A percentile compares a stretch with the other conserved stretches of the same genome.
phyloP scores from a whole-genome alignment of 2,113 vertebrate genomes.

The Corythoichthys haematopterus region DNA sequence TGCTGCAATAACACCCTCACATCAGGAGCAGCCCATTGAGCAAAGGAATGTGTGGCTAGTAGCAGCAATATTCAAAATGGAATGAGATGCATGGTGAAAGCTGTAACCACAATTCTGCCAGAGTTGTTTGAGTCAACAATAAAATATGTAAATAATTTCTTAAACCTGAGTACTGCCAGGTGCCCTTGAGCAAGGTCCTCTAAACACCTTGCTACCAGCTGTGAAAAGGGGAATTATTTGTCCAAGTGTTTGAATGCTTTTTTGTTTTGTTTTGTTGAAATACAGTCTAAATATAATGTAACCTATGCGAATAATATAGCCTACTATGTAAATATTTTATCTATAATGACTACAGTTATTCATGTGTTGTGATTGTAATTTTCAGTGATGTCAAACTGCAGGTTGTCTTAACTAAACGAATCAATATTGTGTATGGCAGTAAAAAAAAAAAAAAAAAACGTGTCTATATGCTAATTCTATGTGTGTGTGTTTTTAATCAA shows the following conservation, averaged over 20 bases:
- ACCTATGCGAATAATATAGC: neutral
- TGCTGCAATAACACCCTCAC: constrained; percentile 66
- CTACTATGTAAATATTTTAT: neutral
- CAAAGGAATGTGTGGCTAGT: constrained; percentile 2
- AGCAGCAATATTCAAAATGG: neutral
- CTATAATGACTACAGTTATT: neutral
- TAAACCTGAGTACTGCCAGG: neutral
- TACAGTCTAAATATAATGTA: neutral
- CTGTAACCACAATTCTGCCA: too few species aligned
- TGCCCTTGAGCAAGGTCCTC: constrained; percentile 2
- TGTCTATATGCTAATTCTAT: too few species aligned
- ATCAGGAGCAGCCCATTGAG: constrained; percentile 26
- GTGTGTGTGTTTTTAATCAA: neutral
- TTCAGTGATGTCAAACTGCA: neutral
- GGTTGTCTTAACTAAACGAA: neutral
- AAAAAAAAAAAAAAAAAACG: too few species aligned
- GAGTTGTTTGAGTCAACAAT: too few species aligned
- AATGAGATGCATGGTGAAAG: neutral
- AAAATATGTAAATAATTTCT: too few species aligned
- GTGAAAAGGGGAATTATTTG: neutral
- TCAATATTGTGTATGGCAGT: neutral
- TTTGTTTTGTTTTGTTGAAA: neutral
- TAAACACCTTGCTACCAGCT: neutral
- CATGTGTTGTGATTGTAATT: neutral
- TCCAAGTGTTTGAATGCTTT: neutral